Percentiles rank a stretch among this genome's conserved stretches.
phyloP scores from a whole-genome alignment of 2,888 invertebrate genomes.

The Gasteruption jaculator region DNA sequence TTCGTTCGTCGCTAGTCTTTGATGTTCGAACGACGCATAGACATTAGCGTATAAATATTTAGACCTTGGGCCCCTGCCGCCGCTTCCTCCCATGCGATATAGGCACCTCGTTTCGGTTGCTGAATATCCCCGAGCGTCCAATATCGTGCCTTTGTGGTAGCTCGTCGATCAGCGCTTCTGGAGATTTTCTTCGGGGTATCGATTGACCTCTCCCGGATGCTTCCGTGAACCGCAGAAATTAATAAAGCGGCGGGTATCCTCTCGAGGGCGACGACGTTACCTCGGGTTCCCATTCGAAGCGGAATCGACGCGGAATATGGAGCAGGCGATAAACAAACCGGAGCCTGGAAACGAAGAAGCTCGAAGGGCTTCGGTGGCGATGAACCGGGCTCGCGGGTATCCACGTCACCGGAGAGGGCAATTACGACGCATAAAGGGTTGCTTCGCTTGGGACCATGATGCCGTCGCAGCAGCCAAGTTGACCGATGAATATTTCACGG shows the following conservation, averaged over 20 bases:
- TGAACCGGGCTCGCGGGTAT: slow-evolving; percentile 2
- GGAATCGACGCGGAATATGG: no score
- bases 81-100: slow-evolving; percentile 36
- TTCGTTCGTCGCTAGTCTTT: slow-evolving; percentile 36
- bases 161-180: no score
- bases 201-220: no score
- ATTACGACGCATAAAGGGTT: slow-evolving; percentile 51
- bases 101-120: slow-evolving; percentile 31
- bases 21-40: slow-evolving; percentile 44
- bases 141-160: slow-evolving; percentile 34
- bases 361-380: slow-evolving; percentile 11
- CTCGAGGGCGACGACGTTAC: no score
- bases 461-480: slow-evolving; percentile 39
- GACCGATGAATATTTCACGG: slow-evolving; percentile 51
- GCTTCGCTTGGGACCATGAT: slow-evolving; percentile 36
- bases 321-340: no score
- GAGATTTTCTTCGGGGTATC: no score
- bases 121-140: no score
- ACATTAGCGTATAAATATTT: slow-evolving; percentile 48
- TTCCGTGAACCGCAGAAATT: no score
- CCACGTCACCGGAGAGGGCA: slow-evolving; percentile 40
- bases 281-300: no score
- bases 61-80: slow-evolving; percentile 35
- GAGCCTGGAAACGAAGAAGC: slow-evolving; percentile 6
- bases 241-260: no score